phyloP scores from a whole-genome alignment of 2,888 invertebrate genomes.

The Tipula lateralis region DNA sequence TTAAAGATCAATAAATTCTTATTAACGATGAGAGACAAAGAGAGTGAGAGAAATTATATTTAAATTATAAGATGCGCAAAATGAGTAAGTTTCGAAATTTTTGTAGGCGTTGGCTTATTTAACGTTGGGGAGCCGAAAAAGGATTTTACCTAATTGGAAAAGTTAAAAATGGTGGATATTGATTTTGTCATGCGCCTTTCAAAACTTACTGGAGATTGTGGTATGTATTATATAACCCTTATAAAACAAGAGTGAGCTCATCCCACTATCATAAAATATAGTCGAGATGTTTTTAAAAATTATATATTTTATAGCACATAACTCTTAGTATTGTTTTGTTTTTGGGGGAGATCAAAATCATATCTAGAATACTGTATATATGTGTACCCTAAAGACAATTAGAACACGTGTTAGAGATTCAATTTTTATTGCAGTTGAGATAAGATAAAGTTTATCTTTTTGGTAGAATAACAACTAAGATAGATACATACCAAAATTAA shows the following conservation, averaged over 20 bases:
- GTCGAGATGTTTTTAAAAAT: neutral
- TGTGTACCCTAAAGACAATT: neutral
- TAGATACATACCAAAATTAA: neutral
- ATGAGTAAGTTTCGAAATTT: neutral
- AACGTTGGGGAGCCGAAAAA: neutral
- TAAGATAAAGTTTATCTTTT: neutral
- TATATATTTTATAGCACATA: neutral
- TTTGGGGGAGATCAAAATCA: conserved; percentile 3
- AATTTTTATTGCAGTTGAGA: neutral
- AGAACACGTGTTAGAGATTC: conserved; percentile 5
- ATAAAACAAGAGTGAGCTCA: neutral
- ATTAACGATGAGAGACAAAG: neutral
- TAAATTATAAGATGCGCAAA: neutral
- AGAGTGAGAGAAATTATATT: neutral
- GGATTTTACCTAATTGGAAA: neutral
- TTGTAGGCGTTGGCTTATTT: neutral
- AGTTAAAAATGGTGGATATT: neutral
- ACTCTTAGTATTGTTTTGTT: neutral
- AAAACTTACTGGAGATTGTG: neutral
- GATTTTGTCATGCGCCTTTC: neutral
- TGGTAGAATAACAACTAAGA: neutral
- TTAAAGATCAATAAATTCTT: conserved; percentile 19
- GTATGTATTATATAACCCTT: conserved; percentile 9
- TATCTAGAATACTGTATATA: neutral
- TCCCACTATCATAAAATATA: neutral